Evolutionary conservation across 2,888 invertebrate genomes (phyloP), one percentile per base, ranked within the genome.

Genomic region (Cantharis flavilabris): DNA sequence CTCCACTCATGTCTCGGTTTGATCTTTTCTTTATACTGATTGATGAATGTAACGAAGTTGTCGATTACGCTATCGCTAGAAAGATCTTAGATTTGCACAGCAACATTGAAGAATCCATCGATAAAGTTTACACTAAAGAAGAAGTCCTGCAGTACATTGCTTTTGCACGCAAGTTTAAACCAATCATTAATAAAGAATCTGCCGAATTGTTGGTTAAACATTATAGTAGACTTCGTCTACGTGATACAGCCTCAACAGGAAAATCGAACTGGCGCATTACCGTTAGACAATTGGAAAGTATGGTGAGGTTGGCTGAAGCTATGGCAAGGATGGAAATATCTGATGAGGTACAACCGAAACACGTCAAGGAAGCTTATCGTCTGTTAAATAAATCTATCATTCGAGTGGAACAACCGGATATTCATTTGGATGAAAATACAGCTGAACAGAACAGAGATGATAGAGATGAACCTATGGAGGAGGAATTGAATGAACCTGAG

Each of bases 1-100:
- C 99, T 0, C 99, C 99, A 0, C 98, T 99, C 84, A 98, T 99
- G 98, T 99, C 99, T 0, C 92, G 99, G 82, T 99, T 99, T 88
- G 99, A 99, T 89, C 90, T 99, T 14, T 99, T 99, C 90, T 99
- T 99, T 89, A 97, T 99, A 82, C 91, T 99, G 1, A 96, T 99
- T 2, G 99, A 99, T 87, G 99, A 99, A 87, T 97, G 97, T 86
- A 97, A 96, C 87, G 97, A 97, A 89, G 94, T 98, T 83, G 94
- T 96, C 0, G 99, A 99, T 89, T 98, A 97, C 86, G 98, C 98
- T 0, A 98, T 99, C 78, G 99, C 99, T 0, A 92, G 96, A 80
- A 96, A 97, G 86, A 99, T 99, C 76, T 94, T 99, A 0, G 98
- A 99, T 86, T 89, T 99, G 63, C 99, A 99, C 85, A 94, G 96